Evolutionary conservation across 2,797 vertebrate genomes (phyloP).

Genomic region (Sebastolobus altivelis): DNA sequence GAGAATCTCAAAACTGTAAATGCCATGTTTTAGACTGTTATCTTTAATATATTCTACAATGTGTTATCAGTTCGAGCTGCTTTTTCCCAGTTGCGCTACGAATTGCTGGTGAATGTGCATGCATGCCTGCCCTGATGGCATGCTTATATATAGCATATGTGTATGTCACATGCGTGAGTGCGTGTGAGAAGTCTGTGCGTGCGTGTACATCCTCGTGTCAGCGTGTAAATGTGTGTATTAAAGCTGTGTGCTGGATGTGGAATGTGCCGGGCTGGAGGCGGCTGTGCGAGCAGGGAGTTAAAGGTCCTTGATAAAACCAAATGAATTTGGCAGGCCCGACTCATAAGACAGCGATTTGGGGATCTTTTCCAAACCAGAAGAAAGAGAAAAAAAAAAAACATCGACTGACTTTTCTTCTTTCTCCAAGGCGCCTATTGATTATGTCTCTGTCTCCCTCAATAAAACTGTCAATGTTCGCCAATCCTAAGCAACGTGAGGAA

Average conservation of each 20-base stretch:
- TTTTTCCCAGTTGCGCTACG: neutral
- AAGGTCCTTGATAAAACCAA: constrained; percentile 83
- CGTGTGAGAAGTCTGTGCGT: neutral
- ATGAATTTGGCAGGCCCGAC: constrained; percentile 77
- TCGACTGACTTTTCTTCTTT: constrained; percentile 66
- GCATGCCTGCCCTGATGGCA: constrained; percentile 5
- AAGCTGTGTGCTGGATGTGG: constrained; percentile 57
- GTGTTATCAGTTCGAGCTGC: neutral
- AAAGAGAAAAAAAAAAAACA: constrained; percentile 58
- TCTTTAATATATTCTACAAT: neutral
- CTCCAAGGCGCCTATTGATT: constrained; percentile 81
- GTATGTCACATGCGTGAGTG: constrained; percentile 16
- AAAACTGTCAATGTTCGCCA: constrained; percentile 81
- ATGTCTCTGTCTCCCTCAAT: constrained; percentile 80
- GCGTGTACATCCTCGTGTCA: constrained; percentile 32
- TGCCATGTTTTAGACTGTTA: neutral
- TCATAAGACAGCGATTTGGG: constrained; percentile 76
- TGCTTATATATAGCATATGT: constrained; percentile 14
- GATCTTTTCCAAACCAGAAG: constrained; percentile 78
- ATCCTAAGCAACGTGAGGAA: constrained; percentile 75
- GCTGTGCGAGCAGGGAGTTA: constrained; percentile 64
- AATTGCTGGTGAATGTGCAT: constrained; percentile 2
- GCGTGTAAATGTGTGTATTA: constrained; percentile 35
- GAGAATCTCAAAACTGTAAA: constrained; percentile 11
- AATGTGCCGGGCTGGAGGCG: constrained; percentile 55